Evolutionary conservation across 2,113 vertebrate species (phyloP).

Genomic region (Ia io): DNA sequence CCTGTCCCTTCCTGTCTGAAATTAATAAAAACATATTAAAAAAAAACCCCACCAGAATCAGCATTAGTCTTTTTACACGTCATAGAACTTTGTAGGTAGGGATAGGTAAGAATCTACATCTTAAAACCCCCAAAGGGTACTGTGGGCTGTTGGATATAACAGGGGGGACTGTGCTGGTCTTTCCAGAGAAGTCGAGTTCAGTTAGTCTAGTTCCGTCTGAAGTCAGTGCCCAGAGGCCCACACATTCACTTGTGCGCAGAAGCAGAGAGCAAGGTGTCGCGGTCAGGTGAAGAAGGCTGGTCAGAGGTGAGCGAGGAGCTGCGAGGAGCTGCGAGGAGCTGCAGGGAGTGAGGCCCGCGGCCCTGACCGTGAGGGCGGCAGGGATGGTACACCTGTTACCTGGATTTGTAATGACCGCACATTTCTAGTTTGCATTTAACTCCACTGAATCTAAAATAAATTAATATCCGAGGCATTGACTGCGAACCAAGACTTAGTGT

Average conservation of each 20-base stretch:
- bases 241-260: too few species aligned
- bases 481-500: not conserved
- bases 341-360: not conserved
- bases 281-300: not conserved
- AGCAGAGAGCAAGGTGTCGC: not conserved
- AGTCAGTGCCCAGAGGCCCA: not conserved
- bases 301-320: too few species aligned
- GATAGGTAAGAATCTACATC: not conserved
- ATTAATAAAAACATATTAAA: too few species aligned
- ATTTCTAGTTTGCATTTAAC: not conserved
- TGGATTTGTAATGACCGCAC: fast-evolving
- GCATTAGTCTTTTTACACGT: not conserved
- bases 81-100: not conserved
- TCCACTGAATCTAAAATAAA: not conserved
- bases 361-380: not conserved
- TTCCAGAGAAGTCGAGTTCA: not conserved
- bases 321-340: not conserved
- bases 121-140: not conserved
- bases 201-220: not conserved
- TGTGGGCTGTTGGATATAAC: not conserved
- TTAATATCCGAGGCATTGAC: not conserved
- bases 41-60: too few species aligned
- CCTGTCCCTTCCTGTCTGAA: too few species aligned
- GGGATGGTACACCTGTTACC: not conserved
- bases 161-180: not conserved